phyloP scores from a whole-genome alignment of 2,113 vertebrate genomes.

The Trinectes maculatus region DNA sequence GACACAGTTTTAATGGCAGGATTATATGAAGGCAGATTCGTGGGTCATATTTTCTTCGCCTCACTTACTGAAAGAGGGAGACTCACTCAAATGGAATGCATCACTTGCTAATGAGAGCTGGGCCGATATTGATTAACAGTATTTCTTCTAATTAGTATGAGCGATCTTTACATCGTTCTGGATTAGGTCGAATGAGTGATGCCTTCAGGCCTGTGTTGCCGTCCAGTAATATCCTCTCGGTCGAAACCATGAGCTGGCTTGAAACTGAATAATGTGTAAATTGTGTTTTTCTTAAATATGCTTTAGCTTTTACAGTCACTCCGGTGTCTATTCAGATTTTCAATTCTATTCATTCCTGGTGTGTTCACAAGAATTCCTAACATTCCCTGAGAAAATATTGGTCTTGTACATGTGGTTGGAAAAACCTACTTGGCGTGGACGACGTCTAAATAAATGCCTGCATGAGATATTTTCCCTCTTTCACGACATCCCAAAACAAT shows the following conservation, averaged over 20 bases:
- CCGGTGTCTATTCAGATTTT: constrained; percentile 60
- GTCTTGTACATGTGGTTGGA: constrained; percentile 53
- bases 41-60: too few relatives aligned
- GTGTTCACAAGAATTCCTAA: constrained; percentile 44
- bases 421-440: constrained; percentile 44
- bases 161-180: background rate
- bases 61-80: too few relatives aligned
- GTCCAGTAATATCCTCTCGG: constrained; percentile 8
- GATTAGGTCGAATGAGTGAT: background rate
- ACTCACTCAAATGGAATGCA: background rate
- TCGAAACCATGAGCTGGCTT: constrained; percentile 10
- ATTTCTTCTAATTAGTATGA: background rate
- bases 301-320: constrained; percentile 27
- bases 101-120: background rate
- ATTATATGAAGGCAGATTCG: background rate
- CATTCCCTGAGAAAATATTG: constrained; percentile 68
- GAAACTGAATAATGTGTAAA: constrained; percentile 25
- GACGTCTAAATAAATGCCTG: constrained; percentile 49
- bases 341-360: constrained; percentile 17
- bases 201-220: background rate
- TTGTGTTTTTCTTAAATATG: constrained; percentile 20
- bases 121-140: constrained; percentile 10
- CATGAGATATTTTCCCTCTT: constrained; percentile 45
- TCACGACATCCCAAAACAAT: constrained; percentile 62
- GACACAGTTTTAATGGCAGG: background rate